phyloP scores from a whole-genome alignment of 2,113 vertebrate species.

The Saguinus midas region DNA sequence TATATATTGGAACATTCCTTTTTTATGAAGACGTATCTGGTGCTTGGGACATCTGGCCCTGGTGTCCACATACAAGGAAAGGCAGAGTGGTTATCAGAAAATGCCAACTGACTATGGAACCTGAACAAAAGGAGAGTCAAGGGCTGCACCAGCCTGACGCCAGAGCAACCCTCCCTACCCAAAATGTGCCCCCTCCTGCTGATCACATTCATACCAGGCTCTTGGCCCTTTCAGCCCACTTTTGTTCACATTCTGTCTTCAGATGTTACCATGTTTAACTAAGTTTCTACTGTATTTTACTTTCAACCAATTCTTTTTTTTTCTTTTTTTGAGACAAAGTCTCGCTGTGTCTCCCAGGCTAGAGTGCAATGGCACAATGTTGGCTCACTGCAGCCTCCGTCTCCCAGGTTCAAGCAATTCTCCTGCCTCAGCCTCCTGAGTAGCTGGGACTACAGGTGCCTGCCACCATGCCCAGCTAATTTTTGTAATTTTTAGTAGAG shows the following conservation, averaged over 20 bases:
- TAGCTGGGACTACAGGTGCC: too few relatives aligned
- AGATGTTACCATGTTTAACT: background rate
- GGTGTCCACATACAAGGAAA: background rate
- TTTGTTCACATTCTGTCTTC: background rate
- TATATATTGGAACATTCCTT: background rate
- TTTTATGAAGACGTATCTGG: background rate
- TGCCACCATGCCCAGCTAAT: too few relatives aligned
- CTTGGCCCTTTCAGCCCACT: background rate
- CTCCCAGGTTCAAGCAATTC: too few relatives aligned
- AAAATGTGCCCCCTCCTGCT: background rate
- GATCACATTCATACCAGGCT: background rate
- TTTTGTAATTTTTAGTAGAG: too few relatives aligned
- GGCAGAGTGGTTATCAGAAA: background rate
- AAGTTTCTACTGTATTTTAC: background rate
- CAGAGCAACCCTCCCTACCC: too few relatives aligned
- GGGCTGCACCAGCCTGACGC: background rate
- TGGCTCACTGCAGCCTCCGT: too few relatives aligned
- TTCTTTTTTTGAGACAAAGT: too few relatives aligned
- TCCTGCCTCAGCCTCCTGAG: too few relatives aligned
- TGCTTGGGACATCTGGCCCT: background rate
- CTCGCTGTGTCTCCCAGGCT: too few relatives aligned
- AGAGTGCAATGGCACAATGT: too few relatives aligned
- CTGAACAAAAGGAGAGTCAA: accelerated
- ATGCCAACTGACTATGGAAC: background rate
- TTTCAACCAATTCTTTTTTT: background rate